Base-by-base conservation (phyloP, 2,113 vertebrate species). In the Sebastes fasciatus region DNA sequence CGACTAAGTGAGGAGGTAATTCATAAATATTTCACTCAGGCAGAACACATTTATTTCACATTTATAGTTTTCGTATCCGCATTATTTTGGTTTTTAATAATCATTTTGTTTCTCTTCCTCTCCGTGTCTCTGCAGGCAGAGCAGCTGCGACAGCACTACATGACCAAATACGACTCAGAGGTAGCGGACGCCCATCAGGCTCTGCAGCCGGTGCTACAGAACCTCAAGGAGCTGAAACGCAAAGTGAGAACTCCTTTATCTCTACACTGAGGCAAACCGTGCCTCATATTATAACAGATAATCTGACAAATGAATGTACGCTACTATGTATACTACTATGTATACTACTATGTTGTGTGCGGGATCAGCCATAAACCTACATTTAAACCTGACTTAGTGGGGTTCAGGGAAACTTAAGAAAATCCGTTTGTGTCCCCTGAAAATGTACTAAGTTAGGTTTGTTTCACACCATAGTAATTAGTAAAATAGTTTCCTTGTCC, bases 141-240 rank as follows among this genome's bases (percentile, higher is more conserved):
- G 87, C 97, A 99, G 62, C 97, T 99, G 34, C 95, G 96, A 45
- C 96, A 99, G 54, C 98, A 99, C 93, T 99, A 99, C 80, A 99
- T 99, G 98, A 97, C 96, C 86, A 99, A 99, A 86, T 98, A 97
- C 40, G 97, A 99, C 8, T 96, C 97, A 1, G 98, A 99, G 91
- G 97, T 99, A 4, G 96, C 97, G 0, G 98, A 99, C 72, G 98
- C 98, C 1, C 94, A 96, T 40, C 97, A 98, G 80, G 97, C 96
- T 48, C 90, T 99, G 48, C 97, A 98, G 77, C 97, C 97, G 0
- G 96, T 99, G 65, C 82, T 97, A 65, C 98, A 97, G 91, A 97
- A 95, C 77, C 97, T 99, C 57, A 94, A 95, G 19, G 98, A 99
- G 57, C 96, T 98, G 17, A 97, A 97, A 9, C 96, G 94, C 88